phyloP scores from a whole-genome alignment of 92 coral and sea anemone species.

The Phenganax subtilis region DNA sequence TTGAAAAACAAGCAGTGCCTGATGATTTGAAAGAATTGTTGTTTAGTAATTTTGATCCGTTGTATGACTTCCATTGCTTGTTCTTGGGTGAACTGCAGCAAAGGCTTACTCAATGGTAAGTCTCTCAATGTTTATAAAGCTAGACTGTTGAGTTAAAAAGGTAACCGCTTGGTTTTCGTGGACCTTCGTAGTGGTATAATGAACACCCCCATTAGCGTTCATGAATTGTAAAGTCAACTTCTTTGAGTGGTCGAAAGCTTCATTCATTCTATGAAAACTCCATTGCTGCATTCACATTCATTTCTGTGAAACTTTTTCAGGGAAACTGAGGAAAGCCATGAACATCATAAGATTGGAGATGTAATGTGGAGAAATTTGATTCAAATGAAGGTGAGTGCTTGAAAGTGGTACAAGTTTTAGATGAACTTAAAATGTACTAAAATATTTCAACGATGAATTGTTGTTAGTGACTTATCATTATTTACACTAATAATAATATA shows the following conservation, averaged over 20 bases:
- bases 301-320: slow-evolving; percentile 15
- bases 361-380: slow-evolving; percentile 75
- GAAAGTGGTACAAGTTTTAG: background rate
- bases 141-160: background rate
- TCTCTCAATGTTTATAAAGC: background rate
- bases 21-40: slow-evolving; percentile 75
- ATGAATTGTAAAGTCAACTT: too few relatives aligned
- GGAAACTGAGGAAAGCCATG: slow-evolving; percentile 51
- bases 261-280: too few relatives aligned
- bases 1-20: slow-evolving; percentile 66
- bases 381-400: slow-evolving; percentile 67
- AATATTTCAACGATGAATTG: too few relatives aligned
- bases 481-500: background rate
- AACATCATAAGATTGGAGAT: slow-evolving; percentile 77
- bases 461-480: too few relatives aligned
- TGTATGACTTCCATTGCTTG: slow-evolving; percentile 92
- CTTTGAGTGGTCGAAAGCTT: too few relatives aligned
- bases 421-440: too few relatives aligned
- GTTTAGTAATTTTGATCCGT: slow-evolving; percentile 84
- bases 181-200: background rate
- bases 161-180: background rate
- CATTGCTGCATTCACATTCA: too few relatives aligned
- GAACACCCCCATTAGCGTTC: too few relatives aligned
- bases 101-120: slow-evolving; percentile 80
- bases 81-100: slow-evolving; percentile 82